phyloP scores from a whole-genome alignment of 2,113 vertebrate genomes.

The Phaethornis superciliosus region DNA sequence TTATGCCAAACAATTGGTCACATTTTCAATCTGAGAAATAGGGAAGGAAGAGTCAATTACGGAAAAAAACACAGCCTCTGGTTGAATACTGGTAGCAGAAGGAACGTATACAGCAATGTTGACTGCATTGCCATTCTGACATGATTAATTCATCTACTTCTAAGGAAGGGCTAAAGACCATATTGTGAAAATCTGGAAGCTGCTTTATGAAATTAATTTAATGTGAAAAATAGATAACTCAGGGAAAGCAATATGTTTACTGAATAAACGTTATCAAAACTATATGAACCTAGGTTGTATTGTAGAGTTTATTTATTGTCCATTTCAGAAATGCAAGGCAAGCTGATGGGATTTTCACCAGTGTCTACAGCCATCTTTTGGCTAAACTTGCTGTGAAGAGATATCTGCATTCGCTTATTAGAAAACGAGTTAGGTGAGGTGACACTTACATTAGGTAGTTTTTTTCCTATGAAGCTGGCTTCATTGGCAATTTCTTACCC shows the following conservation, averaged over 20 bases:
- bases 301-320: slow-evolving; percentile 63
- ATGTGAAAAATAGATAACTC: not conserved
- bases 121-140: not conserved
- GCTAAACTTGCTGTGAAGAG: slow-evolving; percentile 90
- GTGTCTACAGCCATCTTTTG: slow-evolving; percentile 92
- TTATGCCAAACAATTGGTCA: not conserved
- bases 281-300: not conserved
- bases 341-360: slow-evolving; percentile 93
- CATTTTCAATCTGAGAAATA: not conserved
- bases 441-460: slow-evolving; percentile 27
- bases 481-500: slow-evolving; percentile 2
- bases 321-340: slow-evolving; percentile 87
- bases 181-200: not conserved
- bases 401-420: slow-evolving; percentile 94
- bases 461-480: not conserved
- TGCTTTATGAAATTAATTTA: not conserved
- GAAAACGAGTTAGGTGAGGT: slow-evolving; percentile 90
- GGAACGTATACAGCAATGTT: not conserved
- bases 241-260: not conserved
- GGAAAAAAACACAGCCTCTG: not conserved
- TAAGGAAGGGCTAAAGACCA: not conserved
- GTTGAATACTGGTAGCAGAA: not conserved
- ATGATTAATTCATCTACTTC: not conserved
- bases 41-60: not conserved
- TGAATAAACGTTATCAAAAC: not conserved